Evolutionary conservation across 2,888 invertebrate genomes (phyloP), one percentile per base, ranked within the genome.

Genomic region (Parthenolecanium corni): DNA sequence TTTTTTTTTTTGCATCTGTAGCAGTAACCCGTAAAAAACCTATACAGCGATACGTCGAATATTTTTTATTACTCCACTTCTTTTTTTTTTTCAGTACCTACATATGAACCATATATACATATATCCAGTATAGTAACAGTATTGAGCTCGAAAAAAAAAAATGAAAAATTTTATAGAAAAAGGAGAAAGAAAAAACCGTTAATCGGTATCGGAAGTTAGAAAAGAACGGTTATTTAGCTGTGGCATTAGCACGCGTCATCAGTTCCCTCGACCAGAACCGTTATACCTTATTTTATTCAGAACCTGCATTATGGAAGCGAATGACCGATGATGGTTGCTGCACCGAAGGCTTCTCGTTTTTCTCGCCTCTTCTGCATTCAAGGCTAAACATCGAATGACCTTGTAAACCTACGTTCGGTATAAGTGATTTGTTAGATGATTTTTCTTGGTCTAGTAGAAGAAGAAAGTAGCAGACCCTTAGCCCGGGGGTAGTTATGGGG

Each of bases 191-290:
- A 47, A 47, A 52, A 20, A 24, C 52, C 52, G 52, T 52, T 25
- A 25, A 52, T 42, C 44, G 44, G 44, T 24, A 31, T 14, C 31
- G n/a, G 16, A 52, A 52, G 25, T 5, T 21, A 3, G n/a, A 25
- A 31, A 52, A 24, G 24, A 56, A 56, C 54, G 44, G 23, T 56
- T 23, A 44, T 56, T 56, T 14, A 40, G 24, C 40, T 24, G 40
- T 56, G 44, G 44, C 44, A 42, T 44, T 56, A 20, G 54, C 44
- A 42, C 54, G 54, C 54, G 54, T 56, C 54, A 56, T 56, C 44
- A 21, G 44, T 25, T 42, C 31, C 18, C 12, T n/a, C 21, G 21
- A 47, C 20, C 47, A 20, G 52, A 53, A 53, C 52, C 52, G 52
- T 53, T 53, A 53, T 52, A 9, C 36, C 36, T 38, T 21, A 18